Base-by-base conservation (phyloP, 2,113 vertebrate genomes). In the Eudyptes chrysolophus region DNA sequence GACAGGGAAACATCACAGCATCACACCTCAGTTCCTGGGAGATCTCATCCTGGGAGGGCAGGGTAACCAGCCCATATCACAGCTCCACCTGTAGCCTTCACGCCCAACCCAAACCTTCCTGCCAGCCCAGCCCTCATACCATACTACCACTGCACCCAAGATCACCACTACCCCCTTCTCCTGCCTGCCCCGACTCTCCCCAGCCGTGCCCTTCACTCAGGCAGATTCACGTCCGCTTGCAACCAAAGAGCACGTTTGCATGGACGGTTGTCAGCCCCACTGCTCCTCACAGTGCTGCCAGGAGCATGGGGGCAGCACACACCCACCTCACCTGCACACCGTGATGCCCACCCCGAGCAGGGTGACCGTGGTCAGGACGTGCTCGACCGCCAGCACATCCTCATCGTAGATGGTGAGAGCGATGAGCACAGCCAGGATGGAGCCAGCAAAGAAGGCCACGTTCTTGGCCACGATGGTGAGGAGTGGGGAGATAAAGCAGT, bases 361-460 rank as follows among this genome's bases (percentile, higher is more conserved):
- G 8, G 99, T 99, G 96, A 99, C 99, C 0, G 99, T 99, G 42
- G 99, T 99, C 81, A 99, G 99, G 55, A 99, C 99, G 0, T 99
- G 99, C 81, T 99, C 99, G 5, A 99, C 99, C 0, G 99, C 98
- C 65, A 99, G 97, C 72, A 99, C 99, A 0, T 99, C 99, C 97
- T 99, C 99, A 3, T 99, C 99, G 1, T 99, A 99, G 97, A 99
- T 99, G 65, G 99, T 99, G 95, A 99, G 98, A 38, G 99, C 99
- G 5, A 99, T 99, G 61, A 99, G 99, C 91, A 99, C 99, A 0
- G 99, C 99, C 97, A 99, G 98, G 95, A 99, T 98, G 74, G 99
- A 99, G 66, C 99, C 99, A 10, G 99, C 99, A 17, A 99, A 99
- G 97, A 99, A 99, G 7, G 99, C 99, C 30, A 99, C 98, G 2